phyloP scores from a whole-genome alignment of 2,797 vertebrate genomes.

The Eutrigla gurnardus region DNA sequence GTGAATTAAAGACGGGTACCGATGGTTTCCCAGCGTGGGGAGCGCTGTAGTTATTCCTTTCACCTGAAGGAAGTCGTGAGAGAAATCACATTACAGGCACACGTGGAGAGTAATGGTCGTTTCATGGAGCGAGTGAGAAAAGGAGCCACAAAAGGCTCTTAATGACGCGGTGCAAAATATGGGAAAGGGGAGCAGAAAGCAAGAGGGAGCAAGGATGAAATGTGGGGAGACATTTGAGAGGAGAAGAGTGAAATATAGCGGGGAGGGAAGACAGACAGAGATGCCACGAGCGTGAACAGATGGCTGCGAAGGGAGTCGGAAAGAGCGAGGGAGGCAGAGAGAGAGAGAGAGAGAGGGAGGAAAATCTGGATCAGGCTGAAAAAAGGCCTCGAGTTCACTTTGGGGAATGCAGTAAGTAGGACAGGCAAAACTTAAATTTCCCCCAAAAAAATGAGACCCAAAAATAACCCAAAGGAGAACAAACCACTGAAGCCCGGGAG shows the following conservation, averaged over 20 bases:
- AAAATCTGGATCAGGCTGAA: slow-evolving; percentile 81
- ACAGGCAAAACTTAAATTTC: slow-evolving; percentile 76
- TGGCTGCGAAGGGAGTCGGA: slow-evolving; percentile 63
- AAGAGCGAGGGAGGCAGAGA: slow-evolving; percentile 35
- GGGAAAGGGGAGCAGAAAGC: slow-evolving; percentile 18
- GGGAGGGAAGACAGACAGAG: slow-evolving; percentile 53
- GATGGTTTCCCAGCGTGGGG: not conserved
- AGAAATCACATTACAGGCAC: slow-evolving; percentile 10
- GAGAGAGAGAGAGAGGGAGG: slow-evolving; percentile 20
- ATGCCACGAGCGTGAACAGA: slow-evolving; percentile 78
- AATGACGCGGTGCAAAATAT: slow-evolving; percentile 33
- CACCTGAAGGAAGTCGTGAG: not conserved
- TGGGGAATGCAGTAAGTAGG: slow-evolving; percentile 80
- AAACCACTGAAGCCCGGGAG: slow-evolving; percentile 56
- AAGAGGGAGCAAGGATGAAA: slow-evolving; percentile 41
- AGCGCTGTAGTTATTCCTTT: not conserved
- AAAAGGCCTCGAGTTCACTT: slow-evolving; percentile 78
- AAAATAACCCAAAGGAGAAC: slow-evolving; percentile 75
- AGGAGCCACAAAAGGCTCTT: slow-evolving; percentile 25
- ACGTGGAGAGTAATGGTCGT: slow-evolving; percentile 4
- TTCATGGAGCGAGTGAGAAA: slow-evolving; percentile 17
- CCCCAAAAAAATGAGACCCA: slow-evolving; percentile 58
- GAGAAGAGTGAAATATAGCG: slow-evolving; percentile 67
- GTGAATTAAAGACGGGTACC: not conserved
- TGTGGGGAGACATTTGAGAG: slow-evolving; percentile 41